Conservation (phyloP, 2,113 vertebrate species). For the Arvicanthis niloticus region DNA sequence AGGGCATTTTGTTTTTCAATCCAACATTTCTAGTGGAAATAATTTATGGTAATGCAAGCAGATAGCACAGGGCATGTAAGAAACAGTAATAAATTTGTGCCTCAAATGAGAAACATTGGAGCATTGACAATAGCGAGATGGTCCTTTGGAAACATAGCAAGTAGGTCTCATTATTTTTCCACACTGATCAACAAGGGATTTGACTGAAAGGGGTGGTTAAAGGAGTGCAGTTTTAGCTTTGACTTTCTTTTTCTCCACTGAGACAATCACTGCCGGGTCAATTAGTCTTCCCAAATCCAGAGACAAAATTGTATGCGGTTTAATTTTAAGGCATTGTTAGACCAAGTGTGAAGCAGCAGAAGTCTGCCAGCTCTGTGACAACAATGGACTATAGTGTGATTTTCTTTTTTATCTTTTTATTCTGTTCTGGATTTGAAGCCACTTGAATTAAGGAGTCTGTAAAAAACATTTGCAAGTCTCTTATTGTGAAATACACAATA, state of each 20-base stretch:
- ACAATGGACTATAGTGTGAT: neutral
- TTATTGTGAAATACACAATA: slow-evolving; percentile 18
- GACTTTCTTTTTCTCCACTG: slow-evolving; percentile 5
- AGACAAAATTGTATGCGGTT: slow-evolving; percentile 48
- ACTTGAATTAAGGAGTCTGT: slow-evolving; percentile 14
- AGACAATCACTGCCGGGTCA: slow-evolving; percentile 48
- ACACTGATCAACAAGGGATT: slow-evolving; percentile 42
- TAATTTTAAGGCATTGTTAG: slow-evolving; percentile 23
- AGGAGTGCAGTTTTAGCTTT: slow-evolving; percentile 62
- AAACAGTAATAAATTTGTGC: slow-evolving; percentile 72
- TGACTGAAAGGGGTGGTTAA: slow-evolving; percentile 37
- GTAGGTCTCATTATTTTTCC: slow-evolving; percentile 68
- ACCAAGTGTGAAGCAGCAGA: neutral
- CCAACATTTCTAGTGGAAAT: slow-evolving; percentile 74
- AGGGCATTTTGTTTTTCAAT: slow-evolving; percentile 65
- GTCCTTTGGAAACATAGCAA: slow-evolving; percentile 47
- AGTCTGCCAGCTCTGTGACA: neutral
- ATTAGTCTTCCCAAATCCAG: slow-evolving; percentile 46
- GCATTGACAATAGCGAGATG: slow-evolving; percentile 63
- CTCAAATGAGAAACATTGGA: slow-evolving; percentile 74
- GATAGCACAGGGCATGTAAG: slow-evolving; percentile 58
- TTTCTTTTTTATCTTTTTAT: neutral
- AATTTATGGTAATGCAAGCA: slow-evolving; percentile 79
- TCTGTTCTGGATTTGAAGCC: neutral
- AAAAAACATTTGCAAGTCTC: neutral